Percentiles rank a stretch among this genome's conserved stretches.
These are phyloP conservation scores for Anthopleura xanthogrammica DNA, from an alignment of 92 coral and sea anemone genomes.

Conservation along the genomic window DNA sequence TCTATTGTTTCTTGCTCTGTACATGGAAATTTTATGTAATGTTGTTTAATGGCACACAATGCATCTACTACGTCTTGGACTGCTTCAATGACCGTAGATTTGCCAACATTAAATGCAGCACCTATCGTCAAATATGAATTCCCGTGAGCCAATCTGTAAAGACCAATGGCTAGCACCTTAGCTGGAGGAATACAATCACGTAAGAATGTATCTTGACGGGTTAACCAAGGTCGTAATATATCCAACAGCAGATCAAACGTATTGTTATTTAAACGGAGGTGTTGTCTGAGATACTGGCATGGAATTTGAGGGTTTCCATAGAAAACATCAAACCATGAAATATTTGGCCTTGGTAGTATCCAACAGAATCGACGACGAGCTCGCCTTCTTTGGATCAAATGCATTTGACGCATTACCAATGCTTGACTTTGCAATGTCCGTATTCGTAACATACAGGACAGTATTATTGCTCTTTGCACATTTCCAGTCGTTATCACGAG, in stretches of 20 bases:
- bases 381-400: background rate
- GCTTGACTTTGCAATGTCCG: slow-evolving; percentile 13
- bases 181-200: slow-evolving; percentile 24
- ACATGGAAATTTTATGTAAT: slow-evolving; percentile 28
- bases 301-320: slow-evolving; percentile 36
- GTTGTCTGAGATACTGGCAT: slow-evolving; percentile 27
- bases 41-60: slow-evolving; percentile 15
- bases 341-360: slow-evolving; percentile 4
- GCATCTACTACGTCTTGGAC: slow-evolving; percentile 38
- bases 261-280: slow-evolving; percentile 19
- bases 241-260: background rate
- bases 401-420: slow-evolving; percentile 7
- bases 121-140: slow-evolving; percentile 24
- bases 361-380: background rate
- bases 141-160: slow-evolving; percentile 27
- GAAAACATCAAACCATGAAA: slow-evolving; percentile 51
- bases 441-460: background rate
- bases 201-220: slow-evolving; percentile 6
- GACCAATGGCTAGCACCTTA: slow-evolving; percentile 26
- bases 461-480: slow-evolving; percentile 13
- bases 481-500: background rate
- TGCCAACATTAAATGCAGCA: slow-evolving; percentile 22
- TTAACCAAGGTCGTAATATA: slow-evolving; percentile 18
- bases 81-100: slow-evolving; percentile 34
- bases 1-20: slow-evolving; percentile 6